A percentile compares a stretch with the other conserved stretches of the same genome.
Conservation (phyloP, 2,888 invertebrate species). For the Orthosia cruda region DNA sequence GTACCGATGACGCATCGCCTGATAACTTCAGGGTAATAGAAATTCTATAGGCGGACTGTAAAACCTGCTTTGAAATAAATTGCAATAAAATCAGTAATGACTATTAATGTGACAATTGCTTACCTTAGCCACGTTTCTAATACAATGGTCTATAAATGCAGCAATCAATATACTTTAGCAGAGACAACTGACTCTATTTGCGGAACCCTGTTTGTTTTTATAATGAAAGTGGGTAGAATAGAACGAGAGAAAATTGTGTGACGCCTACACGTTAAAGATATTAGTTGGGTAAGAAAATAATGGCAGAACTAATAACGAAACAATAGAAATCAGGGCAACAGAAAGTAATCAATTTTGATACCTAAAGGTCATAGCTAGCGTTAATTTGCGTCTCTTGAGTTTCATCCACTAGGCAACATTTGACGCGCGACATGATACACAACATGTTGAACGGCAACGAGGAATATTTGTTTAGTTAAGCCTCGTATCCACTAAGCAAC, state of each 20-base stretch:
- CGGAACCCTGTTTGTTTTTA: slow-evolving; percentile 24
- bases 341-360: background rate
- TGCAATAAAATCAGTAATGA: slow-evolving; percentile 18
- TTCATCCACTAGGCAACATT: too few relatives aligned
- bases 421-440: too few relatives aligned
- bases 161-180: slow-evolving; percentile 46
- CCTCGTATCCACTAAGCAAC: too few relatives aligned
- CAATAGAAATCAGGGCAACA: slow-evolving; percentile 6
- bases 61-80: background rate
- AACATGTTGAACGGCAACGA: too few relatives aligned
- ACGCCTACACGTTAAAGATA: slow-evolving; percentile 9
- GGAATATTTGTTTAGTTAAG: too few relatives aligned
- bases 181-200: slow-evolving; percentile 11
- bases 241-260: slow-evolving; percentile 8
- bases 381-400: background rate
- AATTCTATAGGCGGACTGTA: too few relatives aligned
- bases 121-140: slow-evolving; percentile 8
- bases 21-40: too few relatives aligned
- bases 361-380: background rate
- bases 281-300: slow-evolving; percentile 7
- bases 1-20: too few relatives aligned
- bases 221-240: slow-evolving; percentile 19
- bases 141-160: slow-evolving; percentile 43
- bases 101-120: slow-evolving; percentile 1
- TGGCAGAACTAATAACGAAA: slow-evolving; percentile 22